phyloP scores from a whole-genome alignment of 2,888 invertebrate species.

The Dryomyza anilis region DNA sequence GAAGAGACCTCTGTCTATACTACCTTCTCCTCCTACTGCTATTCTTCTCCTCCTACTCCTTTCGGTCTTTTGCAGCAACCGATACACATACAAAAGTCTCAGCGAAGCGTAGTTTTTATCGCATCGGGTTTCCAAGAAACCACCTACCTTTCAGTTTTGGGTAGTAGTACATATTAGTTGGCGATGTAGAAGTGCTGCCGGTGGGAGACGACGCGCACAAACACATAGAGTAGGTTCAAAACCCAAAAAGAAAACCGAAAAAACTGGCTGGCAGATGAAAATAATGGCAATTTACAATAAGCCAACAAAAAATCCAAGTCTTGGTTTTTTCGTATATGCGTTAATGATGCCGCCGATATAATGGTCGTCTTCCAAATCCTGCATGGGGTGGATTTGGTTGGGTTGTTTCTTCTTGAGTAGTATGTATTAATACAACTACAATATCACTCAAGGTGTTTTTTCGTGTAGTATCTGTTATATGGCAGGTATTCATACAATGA shows the following conservation, averaged over 20 bases:
- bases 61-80: neutral
- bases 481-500: neutral
- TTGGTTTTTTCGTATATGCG: conserved; percentile 1
- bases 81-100: neutral
- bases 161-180: neutral
- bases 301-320: conserved; percentile 18
- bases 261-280: conserved; percentile 16
- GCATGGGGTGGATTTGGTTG: conserved; percentile 18
- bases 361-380: neutral
- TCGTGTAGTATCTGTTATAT: neutral
- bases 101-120: neutral
- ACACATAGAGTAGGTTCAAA: neutral
- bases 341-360: neutral
- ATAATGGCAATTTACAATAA: conserved; percentile 26
- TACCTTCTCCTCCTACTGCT: too few relatives aligned
- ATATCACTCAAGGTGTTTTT: neutral
- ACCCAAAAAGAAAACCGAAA: neutral
- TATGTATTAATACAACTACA: neutral
- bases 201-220: neutral
- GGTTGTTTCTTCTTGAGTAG: conserved; percentile 6
- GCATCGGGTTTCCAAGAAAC: conserved; percentile 41
- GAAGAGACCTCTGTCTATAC: too few relatives aligned
- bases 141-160: conserved; percentile 40
- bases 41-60: neutral
- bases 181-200: neutral